A percentile compares a stretch with the other conserved stretches of the same genome.
Evolutionary conservation across 2,888 invertebrate species (phyloP).

Genomic region (Clistopyga incitator): DNA sequence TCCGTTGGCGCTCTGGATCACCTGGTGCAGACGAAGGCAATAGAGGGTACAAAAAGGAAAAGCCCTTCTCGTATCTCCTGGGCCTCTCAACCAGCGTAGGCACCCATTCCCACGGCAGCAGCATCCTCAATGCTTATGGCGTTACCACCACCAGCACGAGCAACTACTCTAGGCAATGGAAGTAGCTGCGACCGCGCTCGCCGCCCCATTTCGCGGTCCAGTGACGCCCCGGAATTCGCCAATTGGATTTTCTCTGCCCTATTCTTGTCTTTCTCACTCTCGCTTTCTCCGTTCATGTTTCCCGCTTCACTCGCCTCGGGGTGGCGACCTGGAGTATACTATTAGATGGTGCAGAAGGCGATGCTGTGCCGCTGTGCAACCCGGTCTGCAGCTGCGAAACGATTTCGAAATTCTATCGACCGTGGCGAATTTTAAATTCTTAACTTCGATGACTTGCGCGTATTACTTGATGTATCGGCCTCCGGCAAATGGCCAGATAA

Average conservation of each 20-base stretch:
- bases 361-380: slow-evolving; percentile 58
- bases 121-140: slow-evolving; percentile 47
- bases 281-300: slow-evolving; percentile 70
- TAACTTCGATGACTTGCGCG: slow-evolving; percentile 60
- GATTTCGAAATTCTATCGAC: slow-evolving; percentile 75
- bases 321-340: slow-evolving; percentile 75
- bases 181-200: slow-evolving; percentile 79
- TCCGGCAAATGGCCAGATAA: background rate
- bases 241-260: slow-evolving; percentile 83
- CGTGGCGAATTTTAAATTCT: slow-evolving; percentile 74
- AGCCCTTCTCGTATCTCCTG: slow-evolving; percentile 77
- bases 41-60: slow-evolving; percentile 70
- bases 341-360: slow-evolving; percentile 80
- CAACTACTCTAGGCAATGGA: slow-evolving; percentile 75
- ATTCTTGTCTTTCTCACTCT: slow-evolving; percentile 69
- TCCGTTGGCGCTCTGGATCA: slow-evolving; percentile 69
- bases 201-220: slow-evolving; percentile 83
- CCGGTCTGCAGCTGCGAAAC: slow-evolving; percentile 60
- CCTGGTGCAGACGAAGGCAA: slow-evolving; percentile 54
- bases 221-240: slow-evolving; percentile 83
- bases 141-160: slow-evolving; percentile 70
- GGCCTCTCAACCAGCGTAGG: slow-evolving; percentile 68
- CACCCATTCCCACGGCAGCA: slow-evolving; percentile 52
- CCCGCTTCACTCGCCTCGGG: slow-evolving; percentile 57
- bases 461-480: slow-evolving; percentile 43